Evolutionary conservation across 2,888 invertebrate genomes (phyloP).

Genomic region (Temnothorax unifasciatus): DNA sequence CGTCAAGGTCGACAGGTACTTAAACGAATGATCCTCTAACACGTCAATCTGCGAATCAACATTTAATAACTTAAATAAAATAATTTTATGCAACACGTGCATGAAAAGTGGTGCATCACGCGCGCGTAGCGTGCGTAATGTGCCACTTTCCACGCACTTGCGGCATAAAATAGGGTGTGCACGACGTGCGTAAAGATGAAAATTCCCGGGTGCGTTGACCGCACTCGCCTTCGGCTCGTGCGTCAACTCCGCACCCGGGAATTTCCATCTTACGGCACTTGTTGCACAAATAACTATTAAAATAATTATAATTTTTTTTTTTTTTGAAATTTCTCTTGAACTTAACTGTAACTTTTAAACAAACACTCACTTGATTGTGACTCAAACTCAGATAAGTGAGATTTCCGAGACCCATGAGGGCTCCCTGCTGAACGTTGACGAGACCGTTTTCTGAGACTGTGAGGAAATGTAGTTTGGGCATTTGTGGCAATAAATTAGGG

Average conservation of each 20-base stretch:
- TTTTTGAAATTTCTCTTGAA: background rate
- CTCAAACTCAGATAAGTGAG: slow-evolving; percentile 91
- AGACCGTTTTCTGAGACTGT: slow-evolving; percentile 93
- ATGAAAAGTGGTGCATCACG: too few relatives aligned
- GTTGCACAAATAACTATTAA: too few relatives aligned
- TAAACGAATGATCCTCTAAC: slow-evolving; percentile 94
- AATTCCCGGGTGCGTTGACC: too few relatives aligned
- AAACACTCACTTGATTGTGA: slow-evolving; percentile 89
- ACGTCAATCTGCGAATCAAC: slow-evolving; percentile 89
- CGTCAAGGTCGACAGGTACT: slow-evolving; percentile 91
- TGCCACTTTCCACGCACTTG: too few relatives aligned
- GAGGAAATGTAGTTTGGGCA: slow-evolving; percentile 89
- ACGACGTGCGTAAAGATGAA: too few relatives aligned
- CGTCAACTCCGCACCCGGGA: too few relatives aligned
- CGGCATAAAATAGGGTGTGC: too few relatives aligned
- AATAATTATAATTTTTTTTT: background rate
- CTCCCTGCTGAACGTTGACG: slow-evolving; percentile 92
- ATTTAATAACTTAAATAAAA: background rate
- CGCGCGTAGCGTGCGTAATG: too few relatives aligned
- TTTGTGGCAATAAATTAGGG: slow-evolving; percentile 90
- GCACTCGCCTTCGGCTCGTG: too few relatives aligned
- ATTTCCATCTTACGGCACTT: too few relatives aligned
- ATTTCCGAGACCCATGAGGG: slow-evolving; percentile 90
- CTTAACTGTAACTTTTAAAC: background rate
- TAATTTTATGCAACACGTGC: too few relatives aligned